These are phyloP conservation scores for Anoplolepis gracilipes DNA, from an alignment of 1,140 invertebrate species.

Conservation along the genomic window DNA sequence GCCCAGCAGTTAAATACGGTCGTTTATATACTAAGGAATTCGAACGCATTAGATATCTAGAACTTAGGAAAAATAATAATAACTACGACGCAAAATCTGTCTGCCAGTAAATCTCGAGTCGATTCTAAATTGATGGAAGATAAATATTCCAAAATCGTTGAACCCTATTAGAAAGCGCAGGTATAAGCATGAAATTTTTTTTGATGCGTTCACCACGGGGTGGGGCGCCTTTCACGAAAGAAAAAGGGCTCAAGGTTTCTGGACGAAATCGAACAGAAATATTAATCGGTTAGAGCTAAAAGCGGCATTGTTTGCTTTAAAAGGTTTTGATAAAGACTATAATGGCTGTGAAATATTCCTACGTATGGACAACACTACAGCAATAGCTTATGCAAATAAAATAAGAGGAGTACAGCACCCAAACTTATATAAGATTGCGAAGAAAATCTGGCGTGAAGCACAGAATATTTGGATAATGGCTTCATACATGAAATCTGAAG, in stretches of 20 bases:
- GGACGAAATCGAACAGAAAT: not conserved
- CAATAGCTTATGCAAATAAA: not conserved
- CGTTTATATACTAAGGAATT: not conserved
- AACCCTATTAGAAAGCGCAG: not conserved
- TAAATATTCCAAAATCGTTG: not conserved
- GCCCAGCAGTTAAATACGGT: not conserved
- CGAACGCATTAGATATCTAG: not conserved
- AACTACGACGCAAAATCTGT: not conserved
- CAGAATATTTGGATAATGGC: not conserved
- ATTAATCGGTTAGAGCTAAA: not conserved
- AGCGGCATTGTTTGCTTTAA: not conserved
- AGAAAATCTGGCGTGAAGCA: not conserved
- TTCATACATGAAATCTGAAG: not conserved
- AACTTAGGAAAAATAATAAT: not conserved
- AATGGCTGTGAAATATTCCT: not conserved
- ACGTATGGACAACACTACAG: not conserved
- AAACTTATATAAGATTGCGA: not conserved
- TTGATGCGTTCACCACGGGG: not conserved
- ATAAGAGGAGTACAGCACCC: not conserved
- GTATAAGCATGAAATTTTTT: not conserved
- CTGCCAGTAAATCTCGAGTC: not conserved
- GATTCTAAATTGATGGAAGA: not conserved
- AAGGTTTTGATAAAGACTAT: not conserved
- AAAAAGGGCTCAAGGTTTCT: not conserved
- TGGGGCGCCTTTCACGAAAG: not conserved